Conservation (phyloP, 2,888 invertebrate genomes). For the Dugesia japonica region DNA sequence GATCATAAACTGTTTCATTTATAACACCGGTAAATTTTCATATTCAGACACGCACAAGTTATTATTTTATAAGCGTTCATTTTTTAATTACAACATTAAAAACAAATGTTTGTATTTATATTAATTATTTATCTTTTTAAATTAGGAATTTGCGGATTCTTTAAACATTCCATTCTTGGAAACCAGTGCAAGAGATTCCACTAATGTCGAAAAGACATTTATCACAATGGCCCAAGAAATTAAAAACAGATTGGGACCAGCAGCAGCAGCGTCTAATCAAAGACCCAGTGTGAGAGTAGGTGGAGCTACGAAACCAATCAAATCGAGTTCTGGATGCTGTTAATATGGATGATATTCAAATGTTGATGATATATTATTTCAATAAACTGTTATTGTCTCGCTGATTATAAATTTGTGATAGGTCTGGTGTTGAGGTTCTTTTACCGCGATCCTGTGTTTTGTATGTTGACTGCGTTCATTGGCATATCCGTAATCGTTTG, state of each 20-base stretch:
- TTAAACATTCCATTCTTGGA: constrained; percentile 95
- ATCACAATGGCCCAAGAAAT: constrained; percentile 99
- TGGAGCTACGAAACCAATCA: background rate
- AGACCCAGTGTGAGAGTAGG: constrained; percentile 59
- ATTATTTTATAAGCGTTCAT: no score
- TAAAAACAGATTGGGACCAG: constrained; percentile 90
- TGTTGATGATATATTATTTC: constrained; percentile 43
- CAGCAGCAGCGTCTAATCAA: constrained; percentile 59
- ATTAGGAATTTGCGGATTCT: constrained; percentile 97
- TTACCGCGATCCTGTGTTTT: background rate
- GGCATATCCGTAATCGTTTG: no score
- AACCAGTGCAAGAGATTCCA: constrained; percentile 96
- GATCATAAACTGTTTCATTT: no score
- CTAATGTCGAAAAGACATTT: constrained; percentile 91
- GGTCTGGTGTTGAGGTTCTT: background rate
- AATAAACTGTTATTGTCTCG: no score
- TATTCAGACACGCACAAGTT: no score
- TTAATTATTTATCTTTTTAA: no score
- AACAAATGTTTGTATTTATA: no score
- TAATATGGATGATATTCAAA: background rate
- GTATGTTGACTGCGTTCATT: background rate
- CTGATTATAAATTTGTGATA: background rate
- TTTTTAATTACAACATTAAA: no score
- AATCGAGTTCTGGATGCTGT: constrained; percentile 8
- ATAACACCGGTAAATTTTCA: no score